Evolutionary conservation across 2,888 invertebrate genomes (phyloP), one percentile per base, ranked within the genome.

Genomic region (Heliconius cydno): DNA sequence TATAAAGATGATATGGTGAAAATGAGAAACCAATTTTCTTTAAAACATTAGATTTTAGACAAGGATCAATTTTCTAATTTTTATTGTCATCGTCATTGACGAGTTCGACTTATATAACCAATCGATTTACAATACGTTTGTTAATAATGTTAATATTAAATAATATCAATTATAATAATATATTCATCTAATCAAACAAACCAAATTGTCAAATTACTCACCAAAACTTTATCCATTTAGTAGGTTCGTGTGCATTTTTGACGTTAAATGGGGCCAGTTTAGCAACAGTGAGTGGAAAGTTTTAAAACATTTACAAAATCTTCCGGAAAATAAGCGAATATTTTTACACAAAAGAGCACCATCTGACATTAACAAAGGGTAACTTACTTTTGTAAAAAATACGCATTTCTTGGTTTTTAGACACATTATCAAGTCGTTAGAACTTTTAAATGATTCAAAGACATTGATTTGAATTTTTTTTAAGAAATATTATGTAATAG

Each of bases 301-400:
- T 85, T 84, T 79, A 82, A 77, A 80, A 85, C 81, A 77, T 84
- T 84, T 80, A 78, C 84, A 82, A 83, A 82, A 84, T 72, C 84
- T 85, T 86, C 84, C 83, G 82, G 84, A 86, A 86, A 88, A 86
- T 85, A 84, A 83, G 85, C 76, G 82, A 85, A 86, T 86, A 84
- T 85, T 86, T 86, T 81, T 78, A 80, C 77, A 78, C 82, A 81
- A 77, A 79, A 77, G 68, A 86, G 82, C 84, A 83, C 78, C 84
- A 80, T 85, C 84, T 80, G 76, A 81, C 82, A 84, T 85, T 85
- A 85, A 84, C 79, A 76, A 82, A 83, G 84, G 79, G 85, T 84
- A 85, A 84, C 80, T 85, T 83, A 82, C 82, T 84, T 84, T 84
- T 83, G 2, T 82, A 85, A 84, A 77, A 57, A 85, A 81, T 84